Evolutionary conservation across 2,113 vertebrate species (phyloP).

Genomic region (Nerophis lumbriciformis): DNA sequence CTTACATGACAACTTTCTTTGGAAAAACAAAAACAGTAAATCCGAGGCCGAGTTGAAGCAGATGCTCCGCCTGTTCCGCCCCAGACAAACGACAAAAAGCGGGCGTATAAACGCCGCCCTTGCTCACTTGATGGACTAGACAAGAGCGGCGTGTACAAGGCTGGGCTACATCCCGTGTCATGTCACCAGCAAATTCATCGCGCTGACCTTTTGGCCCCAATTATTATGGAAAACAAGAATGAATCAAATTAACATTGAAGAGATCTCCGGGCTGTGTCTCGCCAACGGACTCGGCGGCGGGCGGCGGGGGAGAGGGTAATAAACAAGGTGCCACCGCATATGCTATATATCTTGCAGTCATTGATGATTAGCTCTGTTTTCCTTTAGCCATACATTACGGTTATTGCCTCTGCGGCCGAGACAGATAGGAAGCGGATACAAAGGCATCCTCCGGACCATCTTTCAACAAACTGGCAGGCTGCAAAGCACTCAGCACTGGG

Average conservation of each 20-base stretch:
- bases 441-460: conserved; percentile 67
- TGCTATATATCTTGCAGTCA: conserved; percentile 76
- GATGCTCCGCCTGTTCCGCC: conserved; percentile 28
- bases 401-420: conserved; percentile 67
- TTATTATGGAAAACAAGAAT: conserved; percentile 74
- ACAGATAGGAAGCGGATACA: conserved; percentile 71
- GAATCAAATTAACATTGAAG: conserved; percentile 70
- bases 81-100: background rate
- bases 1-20: conserved; percentile 28
- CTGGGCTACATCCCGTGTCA: conserved; percentile 54
- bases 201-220: conserved; percentile 65
- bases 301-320: conserved; percentile 55
- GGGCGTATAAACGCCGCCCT: conserved; percentile 21
- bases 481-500: conserved; percentile 61
- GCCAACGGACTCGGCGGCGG: conserved; percentile 48
- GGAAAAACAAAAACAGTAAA: conserved; percentile 15
- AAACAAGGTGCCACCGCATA: conserved; percentile 69
- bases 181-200: conserved; percentile 66
- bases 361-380: conserved; percentile 76
- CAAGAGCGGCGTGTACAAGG: conserved; percentile 23
- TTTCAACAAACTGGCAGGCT: conserved; percentile 69
- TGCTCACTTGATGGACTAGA: conserved; percentile 27
- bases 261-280: conserved; percentile 47
- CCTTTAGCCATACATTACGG: conserved; percentile 75
- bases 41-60: conserved; percentile 16